Evolutionary conservation across 2,888 invertebrate species (phyloP).

Genomic region (Neoscelio sp.): DNA sequence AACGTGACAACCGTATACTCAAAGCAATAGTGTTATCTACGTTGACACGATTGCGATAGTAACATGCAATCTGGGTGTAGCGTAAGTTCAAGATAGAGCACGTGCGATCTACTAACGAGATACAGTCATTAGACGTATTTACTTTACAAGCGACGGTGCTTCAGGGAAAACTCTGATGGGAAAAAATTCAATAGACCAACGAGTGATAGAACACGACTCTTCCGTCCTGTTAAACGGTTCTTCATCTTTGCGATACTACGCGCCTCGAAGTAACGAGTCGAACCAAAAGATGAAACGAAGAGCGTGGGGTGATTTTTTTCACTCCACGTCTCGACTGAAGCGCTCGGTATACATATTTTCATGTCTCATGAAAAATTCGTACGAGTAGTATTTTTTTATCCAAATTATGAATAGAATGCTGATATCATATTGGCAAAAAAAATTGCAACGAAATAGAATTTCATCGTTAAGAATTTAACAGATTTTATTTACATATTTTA

Average conservation of each 20-base stretch:
- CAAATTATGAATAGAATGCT: no score
- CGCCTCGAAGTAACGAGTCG: slow-evolving; percentile 68
- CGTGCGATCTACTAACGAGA: slow-evolving; percentile 78
- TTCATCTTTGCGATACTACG: slow-evolving; percentile 60
- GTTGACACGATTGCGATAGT: slow-evolving; percentile 63
- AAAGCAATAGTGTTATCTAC: slow-evolving; percentile 67
- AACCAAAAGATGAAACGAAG: slow-evolving; percentile 65
- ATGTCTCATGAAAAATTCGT: no score
- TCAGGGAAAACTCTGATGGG: slow-evolving; percentile 64
- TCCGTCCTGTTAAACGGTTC: slow-evolving; percentile 71
- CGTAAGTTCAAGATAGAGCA: slow-evolving; percentile 74
- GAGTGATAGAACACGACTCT: slow-evolving; percentile 79
- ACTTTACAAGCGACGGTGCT: slow-evolving; percentile 73
- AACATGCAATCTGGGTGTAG: slow-evolving; percentile 60
- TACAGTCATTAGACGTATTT: slow-evolving; percentile 80
- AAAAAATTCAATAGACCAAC: slow-evolving; percentile 79
- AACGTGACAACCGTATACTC: slow-evolving; percentile 64
- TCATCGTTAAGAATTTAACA: no score
- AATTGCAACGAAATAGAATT: no score
- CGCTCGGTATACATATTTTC: no score
- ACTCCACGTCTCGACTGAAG: no score
- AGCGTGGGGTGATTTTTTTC: no score
- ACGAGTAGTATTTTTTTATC: no score
- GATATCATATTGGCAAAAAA: no score
- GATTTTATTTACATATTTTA: no score